Evolutionary conservation across 92 coral and sea anemone species (phyloP), one percentile per base, ranked within the genome.

Genomic region (Parazoanthus swiftii): DNA sequence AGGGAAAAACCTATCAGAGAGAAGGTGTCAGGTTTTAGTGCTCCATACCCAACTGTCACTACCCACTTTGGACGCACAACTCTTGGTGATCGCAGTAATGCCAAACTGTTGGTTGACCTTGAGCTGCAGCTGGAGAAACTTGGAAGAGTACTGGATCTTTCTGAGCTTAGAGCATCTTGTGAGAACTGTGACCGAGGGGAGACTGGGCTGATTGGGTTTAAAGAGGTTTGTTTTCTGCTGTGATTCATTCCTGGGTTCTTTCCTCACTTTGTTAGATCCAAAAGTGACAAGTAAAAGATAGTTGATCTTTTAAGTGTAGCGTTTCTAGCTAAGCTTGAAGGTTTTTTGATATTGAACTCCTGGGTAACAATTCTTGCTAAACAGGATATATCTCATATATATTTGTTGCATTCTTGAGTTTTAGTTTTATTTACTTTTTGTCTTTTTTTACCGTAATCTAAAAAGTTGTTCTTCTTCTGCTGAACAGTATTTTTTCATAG

Each of bases 111-210:
- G 81, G 48, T 90, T 35, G 95, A 93, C 33, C 85, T 91, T 8
- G 93, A 91, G 74, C 74, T 80, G 38, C 93, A 93, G 58, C 88
- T 93, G 8, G 85, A 74, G 38, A 81, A 91, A 68, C 65, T 74
- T 35, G 84, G 81, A 21, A 80, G 74, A 67, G 73, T 73, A 29
- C 58, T 89, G 85, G 91, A 86, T 35, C 83, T 74, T 44, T 68
- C 70, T 44, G 92, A 93, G 81, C 88, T 93, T 54, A 89, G 85
- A 38, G 56, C 83, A 25, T 93, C 95, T 7, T 91, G 83, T 82
- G 88, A 85, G 81, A 71, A 91, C 76, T 90, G 89, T 71, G 95
- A 93, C 74, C 79, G 82, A 63, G 95, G 91, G 36, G 74, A 81
- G 44, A 91, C 90, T 80, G 95, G 93, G 6, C 56, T 85, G 80